Evolutionary conservation across 2,797 vertebrate genomes (phyloP), one percentile per base, ranked within the genome.

Genomic region (Microhierax caerulescens): DNA sequence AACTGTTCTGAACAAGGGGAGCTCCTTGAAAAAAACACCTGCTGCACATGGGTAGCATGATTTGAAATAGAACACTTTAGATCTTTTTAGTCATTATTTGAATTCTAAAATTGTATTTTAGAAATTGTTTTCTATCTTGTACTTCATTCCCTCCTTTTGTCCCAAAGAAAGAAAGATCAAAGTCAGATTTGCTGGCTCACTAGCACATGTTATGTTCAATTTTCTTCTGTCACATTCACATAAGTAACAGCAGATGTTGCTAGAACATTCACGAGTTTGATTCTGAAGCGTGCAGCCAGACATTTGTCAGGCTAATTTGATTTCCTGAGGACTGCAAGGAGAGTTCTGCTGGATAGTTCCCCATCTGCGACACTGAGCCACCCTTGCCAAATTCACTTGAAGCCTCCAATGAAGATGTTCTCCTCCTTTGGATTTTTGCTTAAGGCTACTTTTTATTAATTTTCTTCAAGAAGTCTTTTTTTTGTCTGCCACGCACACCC

Each of bases 191-290:
- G n/a, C 85, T 61, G 82, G 65, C 76, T 94, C 78, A 32, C 89
- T 83, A 32, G 9, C 75, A 90, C 68, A 72, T 0, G 7, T 75
- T 94, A 73, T 76, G 64, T 75, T 91, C 60, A 36, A 25, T 92
- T 90, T 75, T 75, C 65, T 74, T 69, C 73, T 69, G 53, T 47
- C 72, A 73, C 72, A 90, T 61, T n/a, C 91, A n/a, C 85, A 81
- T 57, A 83, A 95, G 85, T 86, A 85, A 88, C 72, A 93, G 89
- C 95, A 95, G 96, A 88, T 96, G 94, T 95, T 92, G 95, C 61
- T 77, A 84, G 96, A 95, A 96, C 96, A 96, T 95, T 88, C 78
- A 75, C 30, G 65, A 85, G 68, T n/a, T 54, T 54, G 2, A 13
- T 57, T 91, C 75, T 85, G 75, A 78, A 86, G 36, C 83, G 61